Base-by-base conservation (phyloP, 2,888 invertebrate species). In the Chouioia cunea region DNA sequence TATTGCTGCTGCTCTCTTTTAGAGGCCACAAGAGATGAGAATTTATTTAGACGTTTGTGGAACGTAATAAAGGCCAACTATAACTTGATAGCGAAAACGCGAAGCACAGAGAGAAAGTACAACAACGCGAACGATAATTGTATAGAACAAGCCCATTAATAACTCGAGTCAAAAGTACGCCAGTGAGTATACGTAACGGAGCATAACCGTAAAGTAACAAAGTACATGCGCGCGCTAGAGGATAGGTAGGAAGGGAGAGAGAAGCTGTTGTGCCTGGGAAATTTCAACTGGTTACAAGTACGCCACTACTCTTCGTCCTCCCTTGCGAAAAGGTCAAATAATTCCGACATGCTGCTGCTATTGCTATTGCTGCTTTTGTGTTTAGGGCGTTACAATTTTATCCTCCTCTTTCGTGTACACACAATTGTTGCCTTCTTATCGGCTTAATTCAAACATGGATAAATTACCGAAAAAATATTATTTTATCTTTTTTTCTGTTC, bases 161-260 rank as follows among this genome's bases (percentile, higher is more conserved):
- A 36, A 36, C 36, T 10, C 1, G 6, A 36, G 36, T 36, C 6
- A 36, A 36, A 36, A 36, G 36, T 10, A 12, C 6, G 36, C 36
- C 1, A 27, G 27, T 4, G 27, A 27, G 27, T 27, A 27, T 27
- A 27, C 27, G 27, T 27, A 27, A 10, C 36, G 36, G 36, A 10
- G 36, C 36, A 10, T 10, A 70, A 73, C 73, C 73, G 75, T 73
- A 75, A 68, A 70, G 46, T 65, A 36, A 54, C 69, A 59, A 59
- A 59, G 59, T 59, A 59, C 23, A 47, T 16, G 36, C 59, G 18
- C 14, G 23, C 59, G 59, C n/a, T n/a, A n/a, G 12, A 36, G 36
- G 27, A 6, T 27, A 27, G 27, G 27, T 27, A 10, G 36, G n/a
- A n/a, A n/a, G n/a, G n/a, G n/a, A n/a, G n/a, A n/a, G n/a, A n/a